These are phyloP conservation scores for Paramacrobiotus metropolitanus DNA, from an alignment of 1,140 invertebrate species.

Conservation along the genomic window DNA sequence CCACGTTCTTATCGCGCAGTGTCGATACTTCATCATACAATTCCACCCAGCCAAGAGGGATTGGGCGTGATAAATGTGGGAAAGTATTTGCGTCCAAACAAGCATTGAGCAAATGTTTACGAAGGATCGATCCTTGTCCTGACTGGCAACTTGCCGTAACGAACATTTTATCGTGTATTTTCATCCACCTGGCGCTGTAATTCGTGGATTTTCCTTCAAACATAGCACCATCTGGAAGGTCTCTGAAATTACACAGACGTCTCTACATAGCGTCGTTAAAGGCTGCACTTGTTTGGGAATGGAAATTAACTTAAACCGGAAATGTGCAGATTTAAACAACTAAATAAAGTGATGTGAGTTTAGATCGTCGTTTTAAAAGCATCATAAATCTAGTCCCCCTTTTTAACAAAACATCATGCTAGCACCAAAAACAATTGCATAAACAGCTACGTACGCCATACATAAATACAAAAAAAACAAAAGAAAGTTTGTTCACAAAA, in stretches of 20 bases:
- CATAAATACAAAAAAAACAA: too few species aligned
- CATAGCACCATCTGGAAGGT: background rate
- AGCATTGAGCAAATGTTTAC: conserved; percentile 7
- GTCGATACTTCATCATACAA: conserved; percentile 11
- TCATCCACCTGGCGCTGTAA: background rate
- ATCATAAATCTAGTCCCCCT: too few species aligned
- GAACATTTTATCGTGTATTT: background rate
- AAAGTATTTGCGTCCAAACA: conserved; percentile 4
- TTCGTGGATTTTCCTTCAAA: background rate
- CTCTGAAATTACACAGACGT: background rate
- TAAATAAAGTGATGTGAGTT: too few species aligned
- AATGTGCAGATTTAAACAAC: too few species aligned
- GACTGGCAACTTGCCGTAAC: background rate
- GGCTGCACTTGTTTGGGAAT: too few species aligned
- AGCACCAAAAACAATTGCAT: too few species aligned
- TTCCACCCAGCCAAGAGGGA: conserved; percentile 5
- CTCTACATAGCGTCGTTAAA: too few species aligned
- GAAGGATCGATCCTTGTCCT: conserved; percentile 10
- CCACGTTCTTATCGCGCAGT: conserved; percentile 8
- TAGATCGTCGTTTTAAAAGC: too few species aligned
- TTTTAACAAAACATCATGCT: too few species aligned
- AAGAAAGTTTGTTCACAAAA: too few species aligned
- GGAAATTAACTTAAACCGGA: too few species aligned
- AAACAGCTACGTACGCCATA: too few species aligned
- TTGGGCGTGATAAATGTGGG: conserved; percentile 6